Percentiles rank a stretch among this genome's conserved stretches.
Evolutionary conservation across 2,797 vertebrate species (phyloP).

Genomic region (Paguma larvata): DNA sequence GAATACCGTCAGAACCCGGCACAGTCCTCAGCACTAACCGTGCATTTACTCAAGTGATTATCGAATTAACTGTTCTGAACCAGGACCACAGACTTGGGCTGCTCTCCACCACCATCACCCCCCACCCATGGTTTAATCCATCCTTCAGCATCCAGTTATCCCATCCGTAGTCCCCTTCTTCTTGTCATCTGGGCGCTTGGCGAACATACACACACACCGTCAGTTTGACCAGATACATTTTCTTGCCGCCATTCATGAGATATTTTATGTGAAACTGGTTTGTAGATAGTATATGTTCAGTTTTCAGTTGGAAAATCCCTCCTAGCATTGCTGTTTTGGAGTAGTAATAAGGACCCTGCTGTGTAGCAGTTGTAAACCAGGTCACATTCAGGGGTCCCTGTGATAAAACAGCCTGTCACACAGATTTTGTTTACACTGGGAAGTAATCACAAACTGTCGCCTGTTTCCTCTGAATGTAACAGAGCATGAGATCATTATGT

Average conservation of each 20-base stretch:
- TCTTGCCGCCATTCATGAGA: neutral
- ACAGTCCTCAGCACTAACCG: neutral
- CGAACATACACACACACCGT: neutral
- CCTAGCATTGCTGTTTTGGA: neutral
- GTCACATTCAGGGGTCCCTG: neutral
- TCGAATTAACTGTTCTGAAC: neutral
- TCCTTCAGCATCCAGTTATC: neutral
- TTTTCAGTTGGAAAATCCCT: slow-evolving; percentile 41
- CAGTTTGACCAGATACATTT: neutral
- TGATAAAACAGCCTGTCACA: slow-evolving; percentile 18
- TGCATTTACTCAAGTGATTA: neutral
- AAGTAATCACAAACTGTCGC: slow-evolving; percentile 25
- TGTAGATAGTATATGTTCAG: slow-evolving; percentile 18
- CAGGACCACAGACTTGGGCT: neutral
- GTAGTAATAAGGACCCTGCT: neutral
- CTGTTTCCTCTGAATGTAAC: slow-evolving; percentile 11
- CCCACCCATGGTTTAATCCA: neutral
- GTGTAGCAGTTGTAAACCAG: neutral
- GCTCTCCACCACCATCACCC: neutral
- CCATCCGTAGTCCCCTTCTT: neutral
- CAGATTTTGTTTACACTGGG: slow-evolving; percentile 30
- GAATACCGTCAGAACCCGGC: neutral
- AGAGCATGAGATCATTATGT: neutral
- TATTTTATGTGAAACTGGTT: slow-evolving; percentile 42
- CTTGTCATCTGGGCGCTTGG: neutral